Base-by-base conservation (phyloP, 2,888 invertebrate species). In the Drosophila pegasa region DNA sequence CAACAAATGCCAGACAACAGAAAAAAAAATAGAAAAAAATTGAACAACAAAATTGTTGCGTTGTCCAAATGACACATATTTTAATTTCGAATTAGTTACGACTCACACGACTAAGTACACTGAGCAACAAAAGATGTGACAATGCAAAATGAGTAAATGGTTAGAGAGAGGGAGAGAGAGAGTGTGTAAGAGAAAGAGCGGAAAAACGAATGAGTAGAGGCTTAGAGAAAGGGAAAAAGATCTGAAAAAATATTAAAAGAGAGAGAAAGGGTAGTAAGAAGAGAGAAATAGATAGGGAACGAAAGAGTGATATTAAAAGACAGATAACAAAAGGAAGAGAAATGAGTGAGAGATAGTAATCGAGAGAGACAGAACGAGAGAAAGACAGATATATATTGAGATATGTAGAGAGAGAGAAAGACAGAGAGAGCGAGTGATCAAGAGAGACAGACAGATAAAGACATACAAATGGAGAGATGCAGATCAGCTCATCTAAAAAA, bases 11-110 rank as follows among this genome's bases (percentile, higher is more conserved):
- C 52, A 64, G 56, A 55, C 22, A 29, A 52, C 60, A 54, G 45
- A 41, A 37, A 48, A 16, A 41, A 12, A 9, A 40, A 31, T n/a
- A 59, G 20, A 50, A 16, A 45, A 45, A 38, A 59, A 31, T 33
- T 2, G 16, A 29, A 33, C 31, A 72, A 16, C 66, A 58, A 78
- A 69, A 82, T 65, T 75, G 67, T 86, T 88, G 88, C 78, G 71
- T 82, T 88, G 71, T 54, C 63, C 67, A 81, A 82, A 79, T 82
- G 81, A 86, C 88, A 86, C 62, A 82, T 88, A 82, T 82, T 88
- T 86, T 66, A 82, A 82, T 58, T 82, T 83, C 66, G 87, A 75
- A 82, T 88, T 86, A 75, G 70, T 75, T 75, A 75, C 79, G 61
- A 68, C 63, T 74, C 56, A 64, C 70, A 82, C 45, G 55, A 52